Evolutionary conservation across 2,113 vertebrate species (phyloP), one percentile per base, ranked within the genome.

Genomic region (Prietella phreatophila): DNA sequence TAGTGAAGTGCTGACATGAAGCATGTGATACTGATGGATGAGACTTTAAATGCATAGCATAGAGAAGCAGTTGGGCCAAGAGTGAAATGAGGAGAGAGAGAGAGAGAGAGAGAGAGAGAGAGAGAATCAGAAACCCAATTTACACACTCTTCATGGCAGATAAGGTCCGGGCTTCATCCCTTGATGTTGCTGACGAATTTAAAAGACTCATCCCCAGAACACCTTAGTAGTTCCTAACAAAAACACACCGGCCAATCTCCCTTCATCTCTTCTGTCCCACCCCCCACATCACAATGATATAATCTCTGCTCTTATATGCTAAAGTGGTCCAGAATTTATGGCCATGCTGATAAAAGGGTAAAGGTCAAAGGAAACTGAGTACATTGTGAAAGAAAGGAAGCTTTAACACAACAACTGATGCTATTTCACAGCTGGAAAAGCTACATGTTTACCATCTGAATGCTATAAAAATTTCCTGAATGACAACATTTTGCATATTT

Each of bases 281-380:
- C 86, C 81, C 82, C 58, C 55, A 86, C 88, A 85, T 82, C 90
- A 86, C 83, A 90, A 91, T 94, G 93, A 91, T 90, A 92, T 83
- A 90, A 85, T 91, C 92, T 73, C 85, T 42, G 90, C 90, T 93
- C 91, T 93, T 81, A 94, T 92, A 92, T 91, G 93, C 92, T 94
- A 92, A 93, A 92, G 92, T 91, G 90, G 88, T 88, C 87, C 89
- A 89, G 92, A 90, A 84, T 94, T 95, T 94, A 93, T 89, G 90
- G 91, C 90, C 88, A 71, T 89, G 82, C 91, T 92, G 87, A 94
- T 93, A 94, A 94, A 93, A 93, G 94, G 90, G 91, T 93, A 93
- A 89, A 91, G 93, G 93, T 92, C 89, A 91, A 91, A 91, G 89
- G 56, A 92, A 93, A 91, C 63, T 33, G 61, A 53, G 30, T 82